Evolutionary conservation across 35 echinoderm and acorn worm genomes (phyloP).

Genomic region (Patiria miniata): DNA sequence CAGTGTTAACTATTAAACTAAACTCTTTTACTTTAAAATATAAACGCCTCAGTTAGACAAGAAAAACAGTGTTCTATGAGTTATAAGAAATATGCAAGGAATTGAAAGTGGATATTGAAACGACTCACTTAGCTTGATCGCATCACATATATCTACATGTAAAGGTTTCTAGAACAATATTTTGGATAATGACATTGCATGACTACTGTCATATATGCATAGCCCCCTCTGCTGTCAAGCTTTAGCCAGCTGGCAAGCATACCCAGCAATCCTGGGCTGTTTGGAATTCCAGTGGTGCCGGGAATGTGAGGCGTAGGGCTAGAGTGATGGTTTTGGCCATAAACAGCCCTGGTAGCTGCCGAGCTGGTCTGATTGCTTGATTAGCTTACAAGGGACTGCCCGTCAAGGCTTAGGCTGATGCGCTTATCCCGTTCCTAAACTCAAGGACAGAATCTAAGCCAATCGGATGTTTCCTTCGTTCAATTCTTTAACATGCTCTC

Average conservation of each 20-base stretch:
- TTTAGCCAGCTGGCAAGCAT: not conserved
- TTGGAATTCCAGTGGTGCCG: not conserved
- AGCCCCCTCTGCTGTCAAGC: not conserved
- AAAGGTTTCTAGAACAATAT: not conserved
- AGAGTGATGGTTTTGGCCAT: not conserved
- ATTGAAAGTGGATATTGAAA: too few relatives aligned
- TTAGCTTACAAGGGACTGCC: constrained; percentile 19
- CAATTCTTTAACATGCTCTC: too few relatives aligned
- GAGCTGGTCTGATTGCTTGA: constrained; percentile 20
- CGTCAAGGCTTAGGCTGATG: not conserved
- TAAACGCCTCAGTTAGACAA: too few relatives aligned
- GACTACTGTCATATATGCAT: not conserved
- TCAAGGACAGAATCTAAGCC: not conserved
- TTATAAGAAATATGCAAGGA: too few relatives aligned
- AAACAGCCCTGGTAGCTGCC: not conserved
- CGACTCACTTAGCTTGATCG: too few relatives aligned
- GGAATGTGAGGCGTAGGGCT: not conserved
- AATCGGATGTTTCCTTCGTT: not conserved
- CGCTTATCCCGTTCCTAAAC: too few relatives aligned
- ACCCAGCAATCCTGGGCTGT: constrained; percentile 1
- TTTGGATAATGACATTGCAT: not conserved
- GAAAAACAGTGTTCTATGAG: too few relatives aligned
- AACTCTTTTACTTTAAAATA: too few relatives aligned
- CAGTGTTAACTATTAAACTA: too few relatives aligned
- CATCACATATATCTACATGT: not conserved